Evolutionary conservation across 2,797 vertebrate genomes (phyloP), one percentile per base, ranked within the genome.

Genomic region (Arremon brunneinucha): DNA sequence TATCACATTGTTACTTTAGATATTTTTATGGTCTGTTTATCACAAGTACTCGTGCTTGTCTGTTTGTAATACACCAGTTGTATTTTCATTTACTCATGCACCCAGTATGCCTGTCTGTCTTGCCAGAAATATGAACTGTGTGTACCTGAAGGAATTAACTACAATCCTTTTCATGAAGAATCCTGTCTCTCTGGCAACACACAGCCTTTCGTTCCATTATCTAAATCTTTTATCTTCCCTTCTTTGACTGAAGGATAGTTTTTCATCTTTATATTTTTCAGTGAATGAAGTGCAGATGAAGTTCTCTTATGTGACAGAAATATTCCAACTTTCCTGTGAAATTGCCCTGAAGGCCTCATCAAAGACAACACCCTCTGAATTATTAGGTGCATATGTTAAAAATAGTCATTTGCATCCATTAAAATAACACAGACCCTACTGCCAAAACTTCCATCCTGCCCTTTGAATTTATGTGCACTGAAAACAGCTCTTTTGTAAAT

Each of bases 151-250:
- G 52, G 81, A 90, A 89, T 90, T 94, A 95, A 86, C 72, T 89
- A 14, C 50, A 93, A 82, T 64, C 21, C 41, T 76, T 94, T 80
- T 87, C 65, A 92, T 69, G 74, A 83, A 81, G 32, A 81, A 69
- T 46, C 28, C 30, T 14, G 12, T 90, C 62, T 95, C 83, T 93
- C 74, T 67, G 90, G 83, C 47, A 95, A 89, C 71, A 62, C 65
- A 64, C 37, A 89, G 68, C 59, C 83, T 90, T 93, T 92, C 83
- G 64, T 70, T 88, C 82, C 72, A 81, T 92, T 96, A 95, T 94
- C 86, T 87, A 64, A 89, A 96, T 76, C 93, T 94, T 95, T 95
- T 89, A 70, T 96, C 92, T 96, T 87, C 75, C 43, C 62, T 78
- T 79, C 92, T 96, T 94, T 95, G 85, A 94, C 69, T 90, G 60